Conservation (phyloP, 1,140 invertebrate species). For the Drosophila pruinosa region DNA sequence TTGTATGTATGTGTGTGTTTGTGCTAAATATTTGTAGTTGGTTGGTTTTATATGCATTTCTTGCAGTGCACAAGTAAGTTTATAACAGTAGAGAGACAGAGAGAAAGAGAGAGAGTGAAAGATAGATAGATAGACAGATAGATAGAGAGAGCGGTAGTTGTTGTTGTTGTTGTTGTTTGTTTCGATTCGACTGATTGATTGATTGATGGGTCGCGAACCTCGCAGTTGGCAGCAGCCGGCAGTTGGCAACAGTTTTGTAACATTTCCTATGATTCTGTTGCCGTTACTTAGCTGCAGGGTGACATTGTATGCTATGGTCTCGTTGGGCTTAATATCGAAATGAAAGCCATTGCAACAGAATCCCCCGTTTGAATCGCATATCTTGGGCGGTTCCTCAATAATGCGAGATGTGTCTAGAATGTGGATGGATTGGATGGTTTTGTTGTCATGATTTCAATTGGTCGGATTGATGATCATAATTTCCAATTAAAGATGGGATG, state of each 20-base stretch:
- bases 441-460: constrained; percentile 39
- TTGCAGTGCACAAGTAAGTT: constrained; percentile 27
- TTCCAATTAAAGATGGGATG: neutral
- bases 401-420: constrained; percentile 80
- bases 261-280: constrained; percentile 79
- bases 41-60: neutral
- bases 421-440: constrained; percentile 68
- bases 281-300: constrained; percentile 64
- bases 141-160: constrained; percentile 28
- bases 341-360: constrained; percentile 75
- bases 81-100: constrained; percentile 23
- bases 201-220: constrained; percentile 66
- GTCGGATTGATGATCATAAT: constrained; percentile 14
- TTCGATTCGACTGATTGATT: constrained; percentile 26
- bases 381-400: constrained; percentile 71
- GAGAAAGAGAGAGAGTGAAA: constrained; percentile 4
- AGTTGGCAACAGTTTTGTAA: constrained; percentile 75
- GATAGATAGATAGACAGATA: constrained; percentile 17
- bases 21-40: constrained; percentile 13
- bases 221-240: constrained; percentile 71
- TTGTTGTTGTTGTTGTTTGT: constrained; percentile 39
- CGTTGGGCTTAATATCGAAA: constrained; percentile 75
- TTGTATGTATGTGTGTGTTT: constrained; percentile 4
- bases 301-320: constrained; percentile 78
- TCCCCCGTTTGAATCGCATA: constrained; percentile 65